Base-by-base conservation (phyloP, 2,888 invertebrate genomes). In the Theretra japonica region DNA sequence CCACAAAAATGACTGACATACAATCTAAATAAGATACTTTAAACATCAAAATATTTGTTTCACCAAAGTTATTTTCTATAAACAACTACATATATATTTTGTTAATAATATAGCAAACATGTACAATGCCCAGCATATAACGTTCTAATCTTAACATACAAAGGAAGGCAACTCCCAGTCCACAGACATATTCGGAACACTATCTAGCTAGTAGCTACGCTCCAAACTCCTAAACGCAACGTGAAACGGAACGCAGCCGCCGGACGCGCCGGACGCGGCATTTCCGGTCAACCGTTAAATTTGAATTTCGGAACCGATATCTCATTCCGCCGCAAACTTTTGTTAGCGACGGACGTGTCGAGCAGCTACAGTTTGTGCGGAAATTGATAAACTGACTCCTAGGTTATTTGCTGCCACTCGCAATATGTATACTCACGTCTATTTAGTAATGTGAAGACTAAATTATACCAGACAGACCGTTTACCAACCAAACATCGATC, bases 251-350 rank as follows among this genome's bases (percentile, higher is more conserved):
- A 78, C 80, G 79, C 75, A 71, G 76, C 78, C 78, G 85, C 86
- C 87, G 92, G 91, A 90, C 75, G 79, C 82, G 76, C 77, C 86
- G 81, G 88, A 86, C 89, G 83, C 82, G 86, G 84, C 87, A 88
- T 90, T 89, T 92, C 93, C 93, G 92, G 92, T 92, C 90, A 92
- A 83, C 85, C 86, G 91, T 87, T 90, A 90, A 91, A 93, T 93
- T 93, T 92, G 90, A 91, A 93, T 92, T 91, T 88, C 86, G 89
- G 91, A 69, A 90, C 87, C 83, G 89, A 85, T 91, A 92, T 82
- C 89, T 84, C 89, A 92, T 80, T 92, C 86, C 82, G 81, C 75
- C 77, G 77, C 79, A 82, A 85, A 88, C 89, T 89, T 88, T 88
- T 88, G 91, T 89, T 86, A 84, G 19, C 81, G 73, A 75, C 83